phyloP scores from a whole-genome alignment of 1,140 invertebrate species.

The Nebria ingens region DNA sequence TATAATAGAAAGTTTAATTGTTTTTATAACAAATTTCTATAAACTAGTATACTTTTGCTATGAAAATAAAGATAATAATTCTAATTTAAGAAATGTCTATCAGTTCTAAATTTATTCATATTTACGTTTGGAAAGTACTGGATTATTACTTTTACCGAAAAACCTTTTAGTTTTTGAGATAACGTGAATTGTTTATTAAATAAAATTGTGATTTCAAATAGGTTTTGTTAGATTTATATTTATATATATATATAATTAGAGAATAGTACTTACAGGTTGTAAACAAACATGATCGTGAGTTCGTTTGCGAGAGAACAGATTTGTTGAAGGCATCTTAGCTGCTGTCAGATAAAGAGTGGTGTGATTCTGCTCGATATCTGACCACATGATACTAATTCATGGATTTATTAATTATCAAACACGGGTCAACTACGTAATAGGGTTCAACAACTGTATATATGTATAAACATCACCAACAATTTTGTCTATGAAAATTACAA shows the following conservation, averaged over 20 bases:
- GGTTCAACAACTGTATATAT: background rate
- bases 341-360: background rate
- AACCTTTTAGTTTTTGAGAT: background rate
- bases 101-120: too few relatives aligned
- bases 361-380: background rate
- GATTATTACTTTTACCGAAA: too few relatives aligned
- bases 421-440: background rate
- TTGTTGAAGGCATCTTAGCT: background rate
- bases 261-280: constrained; percentile 4
- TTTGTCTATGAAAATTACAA: too few relatives aligned
- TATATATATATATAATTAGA: too few relatives aligned
- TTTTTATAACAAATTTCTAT: too few relatives aligned
- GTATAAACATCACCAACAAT: too few relatives aligned
- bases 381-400: background rate
- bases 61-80: too few relatives aligned
- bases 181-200: background rate
- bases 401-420: background rate
- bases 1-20: too few relatives aligned
- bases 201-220: background rate
- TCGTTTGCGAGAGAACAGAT: background rate
- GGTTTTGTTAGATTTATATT: too few relatives aligned
- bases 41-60: too few relatives aligned
- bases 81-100: too few relatives aligned
- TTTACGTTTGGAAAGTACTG: too few relatives aligned
- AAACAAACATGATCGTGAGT: background rate